Percentiles rank a stretch among this genome's conserved stretches.
phyloP scores from a whole-genome alignment of 2,797 vertebrate species.

The Apogon hyalosoma region DNA sequence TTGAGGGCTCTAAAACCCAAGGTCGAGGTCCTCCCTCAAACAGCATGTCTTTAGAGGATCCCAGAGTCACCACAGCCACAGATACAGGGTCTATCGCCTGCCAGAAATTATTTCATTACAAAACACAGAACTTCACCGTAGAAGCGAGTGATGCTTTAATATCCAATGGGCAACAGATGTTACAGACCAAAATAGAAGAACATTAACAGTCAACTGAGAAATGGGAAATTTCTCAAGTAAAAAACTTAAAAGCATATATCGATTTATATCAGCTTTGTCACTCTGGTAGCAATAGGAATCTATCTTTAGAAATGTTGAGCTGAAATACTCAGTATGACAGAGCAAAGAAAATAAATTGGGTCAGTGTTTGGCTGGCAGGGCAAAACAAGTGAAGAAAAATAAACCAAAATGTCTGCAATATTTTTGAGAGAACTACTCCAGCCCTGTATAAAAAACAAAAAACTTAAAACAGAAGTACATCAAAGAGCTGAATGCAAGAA shows the following conservation, averaged over 20 bases:
- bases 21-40: conserved; percentile 95
- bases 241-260: background rate
- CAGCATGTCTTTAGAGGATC: conserved; percentile 94
- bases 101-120: background rate
- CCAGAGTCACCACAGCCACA: conserved; percentile 92
- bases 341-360: conserved; percentile 47
- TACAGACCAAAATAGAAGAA: background rate
- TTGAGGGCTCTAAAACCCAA: conserved; percentile 95
- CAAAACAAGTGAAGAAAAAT: conserved; percentile 45
- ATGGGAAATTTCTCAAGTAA: background rate
- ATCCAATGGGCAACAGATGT: background rate
- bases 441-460: conserved; percentile 20
- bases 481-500: conserved; percentile 22
- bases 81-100: conserved; percentile 91
- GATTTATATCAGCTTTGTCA: background rate
- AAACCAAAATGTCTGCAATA: conserved; percentile 33
- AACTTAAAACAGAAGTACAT: conserved; percentile 7
- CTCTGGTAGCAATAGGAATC: conserved; percentile 21
- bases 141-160: conserved; percentile 3
- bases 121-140: background rate
- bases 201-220: background rate
- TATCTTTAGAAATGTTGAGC: conserved; percentile 15
- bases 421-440: conserved; percentile 30
- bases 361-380: conserved; percentile 49
- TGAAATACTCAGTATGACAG: conserved; percentile 27